These are phyloP conservation scores for Ctenopoma kingsleyae DNA, from an alignment of 2,797 vertebrate genomes.

Conservation along the genomic window DNA sequence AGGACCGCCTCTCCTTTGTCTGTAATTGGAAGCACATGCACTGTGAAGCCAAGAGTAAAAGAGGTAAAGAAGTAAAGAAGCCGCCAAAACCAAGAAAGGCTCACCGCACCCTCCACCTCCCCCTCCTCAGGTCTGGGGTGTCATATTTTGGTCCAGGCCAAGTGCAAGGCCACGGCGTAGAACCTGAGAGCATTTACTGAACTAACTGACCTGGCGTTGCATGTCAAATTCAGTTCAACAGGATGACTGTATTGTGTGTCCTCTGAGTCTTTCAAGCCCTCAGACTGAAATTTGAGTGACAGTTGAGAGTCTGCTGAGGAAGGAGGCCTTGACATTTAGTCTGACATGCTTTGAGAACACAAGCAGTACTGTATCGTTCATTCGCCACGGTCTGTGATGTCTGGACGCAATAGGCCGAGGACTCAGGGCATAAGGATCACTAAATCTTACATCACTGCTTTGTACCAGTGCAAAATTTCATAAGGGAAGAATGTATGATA, in stretches of 20 bases:
- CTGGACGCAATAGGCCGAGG: constrained; percentile 48
- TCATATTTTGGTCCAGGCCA: constrained; percentile 61
- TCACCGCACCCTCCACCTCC: constrained; percentile 1
- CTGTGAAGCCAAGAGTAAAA: constrained; percentile 56
- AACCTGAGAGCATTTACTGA: constrained; percentile 47
- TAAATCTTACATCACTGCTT: constrained; percentile 58
- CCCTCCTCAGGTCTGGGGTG: constrained; percentile 42
- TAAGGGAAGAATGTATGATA: constrained; percentile 59
- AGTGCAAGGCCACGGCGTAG: constrained; percentile 47
- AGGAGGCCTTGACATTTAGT: constrained; percentile 69
- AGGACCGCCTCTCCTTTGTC: constrained; percentile 78
- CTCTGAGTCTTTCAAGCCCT: constrained; percentile 33
- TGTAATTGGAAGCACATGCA: constrained; percentile 87
- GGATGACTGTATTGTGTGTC: constrained; percentile 67
- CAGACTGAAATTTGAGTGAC: constrained; percentile 64
- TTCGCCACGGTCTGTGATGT: constrained; percentile 49
- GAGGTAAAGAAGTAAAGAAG: constrained; percentile 35
- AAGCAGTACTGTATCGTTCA: constrained; percentile 39
- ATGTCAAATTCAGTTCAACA: constrained; percentile 71
- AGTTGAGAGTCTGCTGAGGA: constrained; percentile 54
- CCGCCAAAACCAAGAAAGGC: constrained; percentile 42
- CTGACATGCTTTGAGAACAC: constrained; percentile 64
- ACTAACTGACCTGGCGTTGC: constrained; percentile 60
- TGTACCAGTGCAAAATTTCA: constrained; percentile 54
- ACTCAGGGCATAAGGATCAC: constrained; percentile 34